These are phyloP conservation scores for Tyrannus savana DNA, from an alignment of 2,113 vertebrate genomes.

Conservation along the genomic window DNA sequence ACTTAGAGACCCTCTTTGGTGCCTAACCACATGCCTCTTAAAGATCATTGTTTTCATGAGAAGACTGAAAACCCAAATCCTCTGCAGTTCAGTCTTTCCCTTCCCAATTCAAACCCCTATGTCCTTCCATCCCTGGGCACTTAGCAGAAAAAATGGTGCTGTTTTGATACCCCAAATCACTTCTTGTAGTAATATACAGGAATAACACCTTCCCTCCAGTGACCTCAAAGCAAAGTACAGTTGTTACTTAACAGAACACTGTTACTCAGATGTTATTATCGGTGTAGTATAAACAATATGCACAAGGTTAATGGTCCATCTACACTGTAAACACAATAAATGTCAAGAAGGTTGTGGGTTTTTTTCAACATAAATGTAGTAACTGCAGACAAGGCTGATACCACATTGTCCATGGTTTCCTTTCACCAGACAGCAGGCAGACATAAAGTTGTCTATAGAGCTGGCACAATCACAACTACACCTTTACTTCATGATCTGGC, in stretches of 20 bases:
- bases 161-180: not conserved
- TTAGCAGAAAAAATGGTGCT: not conserved
- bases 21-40: not conserved
- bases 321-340: not conserved
- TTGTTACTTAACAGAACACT: not conserved
- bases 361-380: not conserved
- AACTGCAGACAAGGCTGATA: not conserved
- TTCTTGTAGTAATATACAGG: not conserved
- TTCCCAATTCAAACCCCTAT: not conserved
- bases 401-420: not conserved
- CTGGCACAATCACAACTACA: not conserved
- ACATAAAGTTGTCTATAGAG: not conserved
- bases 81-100: not conserved
- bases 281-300: not conserved
- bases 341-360: not conserved
- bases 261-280: not conserved
- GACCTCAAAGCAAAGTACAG: not conserved
- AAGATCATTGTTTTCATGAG: not conserved
- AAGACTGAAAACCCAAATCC: not conserved
- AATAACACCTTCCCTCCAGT: not conserved
- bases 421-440: not conserved
- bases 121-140: not conserved
- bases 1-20: not conserved
- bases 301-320: not conserved
- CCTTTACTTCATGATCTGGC: not conserved